Conservation (phyloP, 2,113 vertebrate species). For the Columba janthina region DNA sequence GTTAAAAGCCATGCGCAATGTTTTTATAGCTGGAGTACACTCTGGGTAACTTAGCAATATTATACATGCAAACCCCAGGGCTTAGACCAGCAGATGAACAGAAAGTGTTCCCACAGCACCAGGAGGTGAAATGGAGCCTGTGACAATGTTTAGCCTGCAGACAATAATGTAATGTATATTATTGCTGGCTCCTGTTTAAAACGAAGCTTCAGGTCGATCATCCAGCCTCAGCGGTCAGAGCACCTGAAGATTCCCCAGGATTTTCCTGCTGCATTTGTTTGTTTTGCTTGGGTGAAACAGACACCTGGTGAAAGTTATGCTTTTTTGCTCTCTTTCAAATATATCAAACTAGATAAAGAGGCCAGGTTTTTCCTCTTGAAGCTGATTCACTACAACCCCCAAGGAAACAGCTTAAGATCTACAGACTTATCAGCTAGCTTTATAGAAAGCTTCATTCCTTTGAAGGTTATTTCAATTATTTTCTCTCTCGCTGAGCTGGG, state of each 20-base stretch:
- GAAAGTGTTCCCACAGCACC: not conserved
- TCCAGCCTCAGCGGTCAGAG: not conserved
- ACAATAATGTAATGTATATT: conserved; percentile 48
- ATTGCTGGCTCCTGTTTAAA: conserved; percentile 39
- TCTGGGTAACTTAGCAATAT: not conserved
- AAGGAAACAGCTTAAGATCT: not conserved
- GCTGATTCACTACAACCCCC: not conserved
- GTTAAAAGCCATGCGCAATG: not conserved
- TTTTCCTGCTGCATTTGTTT: conserved; percentile 3
- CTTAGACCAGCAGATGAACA: not conserved
- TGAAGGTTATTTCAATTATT: not conserved
- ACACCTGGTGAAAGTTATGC: not conserved
- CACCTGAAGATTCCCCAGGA: conserved; percentile 20
- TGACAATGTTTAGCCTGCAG: conserved; percentile 45
- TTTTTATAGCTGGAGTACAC: conserved; percentile 49
- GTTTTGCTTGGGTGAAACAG: conserved; percentile 16
- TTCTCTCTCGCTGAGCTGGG: not conserved
- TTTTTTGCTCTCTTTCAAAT: conserved; percentile 22
- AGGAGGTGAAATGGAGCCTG: conserved; percentile 8
- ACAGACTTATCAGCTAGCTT: not conserved
- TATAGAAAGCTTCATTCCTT: not conserved
- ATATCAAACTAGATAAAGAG: not conserved
- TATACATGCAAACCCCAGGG: not conserved
- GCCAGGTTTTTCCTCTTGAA: not conserved
- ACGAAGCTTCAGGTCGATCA: not conserved